These are phyloP conservation scores for Lepidocolaptes lacrymiger DNA, from an alignment of 2,797 vertebrate genomes.

Conservation along the genomic window DNA sequence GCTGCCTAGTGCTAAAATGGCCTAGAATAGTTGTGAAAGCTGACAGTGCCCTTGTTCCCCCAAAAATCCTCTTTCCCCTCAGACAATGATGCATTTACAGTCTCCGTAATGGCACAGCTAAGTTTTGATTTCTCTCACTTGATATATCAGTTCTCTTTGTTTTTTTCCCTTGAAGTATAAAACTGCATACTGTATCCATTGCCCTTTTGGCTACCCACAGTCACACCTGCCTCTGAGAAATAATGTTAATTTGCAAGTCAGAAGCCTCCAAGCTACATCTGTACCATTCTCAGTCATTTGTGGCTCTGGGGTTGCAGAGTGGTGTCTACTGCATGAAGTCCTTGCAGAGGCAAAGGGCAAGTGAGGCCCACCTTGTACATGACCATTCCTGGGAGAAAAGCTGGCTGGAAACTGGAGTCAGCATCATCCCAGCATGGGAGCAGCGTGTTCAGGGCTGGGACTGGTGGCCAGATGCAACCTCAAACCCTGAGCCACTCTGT, in stretches of 20 bases:
- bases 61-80: not conserved
- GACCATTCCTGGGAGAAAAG: not conserved
- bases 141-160: not conserved
- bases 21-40: not conserved
- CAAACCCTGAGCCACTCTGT: not conserved
- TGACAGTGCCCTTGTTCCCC: not conserved
- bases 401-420: not conserved
- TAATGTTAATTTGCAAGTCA: not conserved
- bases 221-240: not conserved
- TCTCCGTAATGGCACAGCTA: not conserved
- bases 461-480: not conserved
- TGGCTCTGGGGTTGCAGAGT: not conserved
- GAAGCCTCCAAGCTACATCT: not conserved
- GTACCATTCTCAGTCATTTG: not conserved
- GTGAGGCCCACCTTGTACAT: rapidly evolving
- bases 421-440: not conserved
- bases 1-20: not conserved
- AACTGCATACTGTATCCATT: not conserved
- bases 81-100: not conserved
- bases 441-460: not conserved
- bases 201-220: not conserved
- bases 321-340: not conserved
- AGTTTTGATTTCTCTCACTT: not conserved
- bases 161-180: not conserved
- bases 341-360: not conserved